A percentile compares a stretch with the other conserved stretches of the same genome.
Conservation (phyloP, 2,113 vertebrate genomes). For the Solenodon paradoxus region DNA sequence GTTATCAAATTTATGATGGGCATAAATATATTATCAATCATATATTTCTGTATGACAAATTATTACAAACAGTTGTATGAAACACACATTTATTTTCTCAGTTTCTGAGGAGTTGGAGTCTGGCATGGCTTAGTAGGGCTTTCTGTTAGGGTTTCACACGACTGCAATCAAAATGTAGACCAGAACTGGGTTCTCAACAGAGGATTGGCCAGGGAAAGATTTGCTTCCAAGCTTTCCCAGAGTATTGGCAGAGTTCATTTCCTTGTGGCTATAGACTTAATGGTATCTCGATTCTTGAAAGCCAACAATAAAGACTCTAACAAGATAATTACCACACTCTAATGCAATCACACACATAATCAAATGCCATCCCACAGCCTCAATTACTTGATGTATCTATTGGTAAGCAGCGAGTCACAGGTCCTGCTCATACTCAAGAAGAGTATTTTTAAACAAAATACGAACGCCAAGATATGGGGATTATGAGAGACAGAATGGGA, state of each 20-base stretch:
- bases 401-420: not conserved
- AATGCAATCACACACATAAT: not conserved
- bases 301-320: not conserved
- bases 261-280: not conserved
- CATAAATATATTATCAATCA: not conserved
- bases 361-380: not conserved
- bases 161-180: not conserved
- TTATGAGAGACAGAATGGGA: not conserved
- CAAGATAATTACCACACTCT: not conserved
- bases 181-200: not conserved
- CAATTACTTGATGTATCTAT: not conserved
- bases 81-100: not conserved
- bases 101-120: not conserved
- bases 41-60: not conserved
- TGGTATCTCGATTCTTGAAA: not conserved
- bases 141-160: not conserved
- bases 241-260: not conserved
- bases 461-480: not conserved
- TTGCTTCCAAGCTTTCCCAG: not conserved
- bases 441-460: not conserved
- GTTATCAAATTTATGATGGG: not conserved
- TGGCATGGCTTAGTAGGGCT: not conserved
- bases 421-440: not conserved
- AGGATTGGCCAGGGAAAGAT: not conserved
- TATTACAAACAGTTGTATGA: not conserved